A percentile compares a stretch with the other conserved stretches of the same genome.
phyloP scores from a whole-genome alignment of 2,888 invertebrate genomes.

The Drosophila meridiana region DNA sequence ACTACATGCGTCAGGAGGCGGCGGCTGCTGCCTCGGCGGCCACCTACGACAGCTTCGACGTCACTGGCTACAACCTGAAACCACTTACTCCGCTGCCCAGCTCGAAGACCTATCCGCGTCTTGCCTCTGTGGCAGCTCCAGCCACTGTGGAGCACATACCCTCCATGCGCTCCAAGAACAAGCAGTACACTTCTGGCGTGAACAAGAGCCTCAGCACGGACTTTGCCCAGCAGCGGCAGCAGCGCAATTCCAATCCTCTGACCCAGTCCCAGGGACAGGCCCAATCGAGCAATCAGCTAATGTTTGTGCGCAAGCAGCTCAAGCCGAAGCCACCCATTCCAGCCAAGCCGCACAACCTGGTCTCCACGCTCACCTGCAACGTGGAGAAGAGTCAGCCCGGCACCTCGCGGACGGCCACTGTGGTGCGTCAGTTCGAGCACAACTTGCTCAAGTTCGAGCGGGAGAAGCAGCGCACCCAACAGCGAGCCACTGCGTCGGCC shows the following conservation, averaged over 20 bases:
- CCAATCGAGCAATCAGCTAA: conserved; percentile 27
- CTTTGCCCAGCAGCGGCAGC: conserved; percentile 84
- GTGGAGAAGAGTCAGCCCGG: conserved; percentile 56
- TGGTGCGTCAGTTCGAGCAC: conserved; percentile 85
- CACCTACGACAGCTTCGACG: conserved; percentile 85
- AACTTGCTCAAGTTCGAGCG: conserved; percentile 87
- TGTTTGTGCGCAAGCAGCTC: conserved; percentile 75
- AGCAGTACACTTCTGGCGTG: conserved; percentile 83
- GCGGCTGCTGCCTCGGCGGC: conserved; percentile 45
- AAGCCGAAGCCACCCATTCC: conserved; percentile 83
- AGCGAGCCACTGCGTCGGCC: conserved; percentile 37
- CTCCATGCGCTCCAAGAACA: conserved; percentile 83
- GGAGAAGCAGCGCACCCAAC: conserved; percentile 74
- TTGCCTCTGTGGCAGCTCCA: conserved; percentile 49
- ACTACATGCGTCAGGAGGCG: conserved; percentile 85
- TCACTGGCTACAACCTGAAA: conserved; percentile 82
- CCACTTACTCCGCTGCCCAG: conserved; percentile 74
- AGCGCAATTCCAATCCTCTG: conserved; percentile 75
- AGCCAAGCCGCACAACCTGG: conserved; percentile 81
- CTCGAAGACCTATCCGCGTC: conserved; percentile 83
- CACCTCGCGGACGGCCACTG: conserved; percentile 82
- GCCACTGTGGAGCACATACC: conserved; percentile 81
- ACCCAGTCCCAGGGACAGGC: conserved; percentile 17
- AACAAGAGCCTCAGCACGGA: conserved; percentile 85
- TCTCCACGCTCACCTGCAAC: conserved; percentile 73